Evolutionary conservation across 2,888 invertebrate species (phyloP), one percentile per base, ranked within the genome.

Genomic region (Euzophera pinguis): DNA sequence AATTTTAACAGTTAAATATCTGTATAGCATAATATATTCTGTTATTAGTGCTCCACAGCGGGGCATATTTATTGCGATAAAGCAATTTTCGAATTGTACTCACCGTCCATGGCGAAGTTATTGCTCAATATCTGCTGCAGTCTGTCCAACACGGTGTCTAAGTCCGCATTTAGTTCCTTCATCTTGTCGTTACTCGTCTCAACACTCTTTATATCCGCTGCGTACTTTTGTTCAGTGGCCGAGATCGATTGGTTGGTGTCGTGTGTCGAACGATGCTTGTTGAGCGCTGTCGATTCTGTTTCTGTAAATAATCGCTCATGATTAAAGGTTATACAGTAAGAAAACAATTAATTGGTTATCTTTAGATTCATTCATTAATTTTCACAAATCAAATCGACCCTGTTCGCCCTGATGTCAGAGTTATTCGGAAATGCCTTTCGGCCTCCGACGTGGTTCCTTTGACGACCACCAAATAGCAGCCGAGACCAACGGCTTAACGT

Each of bases 111-210:
- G 56, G 92, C 88, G 64, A 93, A 93, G 71, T 94, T 94, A 61
- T 93, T 92, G 0, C 93, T 93, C 50, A 95, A 78, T 79, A 94
- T 94, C 77, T 94, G 93, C 74, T 94, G 94, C 60, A 95, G 78
- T 58, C 94, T 90, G 32, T 93, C 93, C 49, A 95, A 71, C 14
- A 94, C 94, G 1, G 93, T 92, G 68, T 94, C 94, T 4, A 95
- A 73, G 68, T 94, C 94, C 0, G 92, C 93, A 62, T 93, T 93
- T 48, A 93, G 86, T 37, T 91, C 91, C 61, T 79, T 80, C 77
- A 91, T 88, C 63, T 86, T 86, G 65, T 84, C 78, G 47, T 86
- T 89, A 52, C 83, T 80, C 53, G 62, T 63, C 38, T 80, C 85
- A 42, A 89, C 82, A 14, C 73, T 72, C 14, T 73, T 78, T 10